Evolutionary conservation across 2,113 vertebrate genomes (phyloP).

Genomic region (Athene cunicularia): DNA sequence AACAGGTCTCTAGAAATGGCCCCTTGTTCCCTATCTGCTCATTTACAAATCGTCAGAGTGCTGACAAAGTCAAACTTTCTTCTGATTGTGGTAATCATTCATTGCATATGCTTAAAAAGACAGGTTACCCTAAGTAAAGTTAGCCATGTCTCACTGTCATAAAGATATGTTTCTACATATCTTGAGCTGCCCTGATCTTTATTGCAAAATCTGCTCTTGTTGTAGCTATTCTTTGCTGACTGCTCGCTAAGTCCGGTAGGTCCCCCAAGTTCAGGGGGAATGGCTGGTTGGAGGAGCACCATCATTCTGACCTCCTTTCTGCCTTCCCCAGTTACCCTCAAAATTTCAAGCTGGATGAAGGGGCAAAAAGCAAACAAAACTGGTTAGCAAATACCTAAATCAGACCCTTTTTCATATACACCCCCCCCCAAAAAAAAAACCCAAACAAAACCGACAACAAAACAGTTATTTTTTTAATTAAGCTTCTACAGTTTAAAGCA

Average conservation of each 20-base stretch:
- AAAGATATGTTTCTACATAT: not conserved
- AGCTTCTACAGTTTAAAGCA: not conserved
- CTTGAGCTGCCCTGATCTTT: not conserved
- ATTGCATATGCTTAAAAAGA: not conserved
- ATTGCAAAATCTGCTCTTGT: not conserved
- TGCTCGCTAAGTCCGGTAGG: not conserved
- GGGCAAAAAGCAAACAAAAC: not conserved
- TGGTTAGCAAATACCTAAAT: not conserved
- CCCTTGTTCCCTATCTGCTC: not conserved
- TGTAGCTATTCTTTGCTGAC: not conserved
- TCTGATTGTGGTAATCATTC: not conserved
- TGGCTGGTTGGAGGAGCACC: rapidly evolving
- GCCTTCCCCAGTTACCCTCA: not conserved
- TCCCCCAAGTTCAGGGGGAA: not conserved
- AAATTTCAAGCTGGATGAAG: not conserved
- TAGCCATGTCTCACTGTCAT: not conserved
- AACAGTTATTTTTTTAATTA: not conserved
- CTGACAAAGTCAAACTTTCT: not conserved
- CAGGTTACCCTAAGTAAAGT: not conserved
- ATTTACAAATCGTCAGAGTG: not conserved
- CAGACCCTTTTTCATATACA: not conserved
- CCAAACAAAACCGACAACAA: not conserved
- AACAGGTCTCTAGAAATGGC: not conserved
- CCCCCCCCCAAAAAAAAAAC: not conserved
- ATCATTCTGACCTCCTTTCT: not conserved